Evolutionary conservation across 2,113 vertebrate genomes (phyloP).

Genomic region (Cryptotis parvus): DNA sequence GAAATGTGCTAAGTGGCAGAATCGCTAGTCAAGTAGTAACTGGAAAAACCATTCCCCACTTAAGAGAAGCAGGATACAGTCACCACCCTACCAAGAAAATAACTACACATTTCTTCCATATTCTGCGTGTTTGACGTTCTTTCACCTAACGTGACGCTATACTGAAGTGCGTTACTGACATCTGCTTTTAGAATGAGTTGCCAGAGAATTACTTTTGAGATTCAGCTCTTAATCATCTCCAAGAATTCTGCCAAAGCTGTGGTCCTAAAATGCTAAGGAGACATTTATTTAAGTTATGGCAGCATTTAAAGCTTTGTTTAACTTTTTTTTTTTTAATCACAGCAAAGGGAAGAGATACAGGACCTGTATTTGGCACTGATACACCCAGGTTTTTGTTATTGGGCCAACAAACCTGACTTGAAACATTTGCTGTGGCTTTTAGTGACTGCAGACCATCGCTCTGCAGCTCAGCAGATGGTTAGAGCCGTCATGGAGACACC

Average conservation of each 20-base stretch:
- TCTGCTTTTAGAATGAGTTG: constrained; percentile 69
- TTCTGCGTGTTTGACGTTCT: constrained; percentile 58
- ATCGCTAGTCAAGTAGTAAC: background rate
- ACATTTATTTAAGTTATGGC: constrained; percentile 65
- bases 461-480: constrained; percentile 61
- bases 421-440: constrained; percentile 53
- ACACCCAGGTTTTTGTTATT: constrained; percentile 31
- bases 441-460: constrained; percentile 41
- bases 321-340: constrained; percentile 59
- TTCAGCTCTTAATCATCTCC: constrained; percentile 53
- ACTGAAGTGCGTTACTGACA: constrained; percentile 62
- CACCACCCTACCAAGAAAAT: constrained; percentile 57
- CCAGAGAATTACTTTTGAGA: constrained; percentile 51
- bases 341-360: constrained; percentile 50
- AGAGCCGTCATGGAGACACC: constrained; percentile 47
- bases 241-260: constrained; percentile 43
- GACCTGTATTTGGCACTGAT: constrained; percentile 56
- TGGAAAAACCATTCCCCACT: constrained; percentile 46
- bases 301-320: constrained; percentile 67
- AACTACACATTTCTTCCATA: constrained; percentile 38
- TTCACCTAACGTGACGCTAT: constrained; percentile 71
- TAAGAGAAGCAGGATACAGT: constrained; percentile 45
- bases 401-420: constrained; percentile 49
- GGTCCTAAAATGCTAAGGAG: constrained; percentile 66
- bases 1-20: too few species aligned